Evolutionary conservation across 35 echinoderm and acorn worm species (phyloP), one percentile per base, ranked within the genome.

Genomic region (Ptychodera flava): DNA sequence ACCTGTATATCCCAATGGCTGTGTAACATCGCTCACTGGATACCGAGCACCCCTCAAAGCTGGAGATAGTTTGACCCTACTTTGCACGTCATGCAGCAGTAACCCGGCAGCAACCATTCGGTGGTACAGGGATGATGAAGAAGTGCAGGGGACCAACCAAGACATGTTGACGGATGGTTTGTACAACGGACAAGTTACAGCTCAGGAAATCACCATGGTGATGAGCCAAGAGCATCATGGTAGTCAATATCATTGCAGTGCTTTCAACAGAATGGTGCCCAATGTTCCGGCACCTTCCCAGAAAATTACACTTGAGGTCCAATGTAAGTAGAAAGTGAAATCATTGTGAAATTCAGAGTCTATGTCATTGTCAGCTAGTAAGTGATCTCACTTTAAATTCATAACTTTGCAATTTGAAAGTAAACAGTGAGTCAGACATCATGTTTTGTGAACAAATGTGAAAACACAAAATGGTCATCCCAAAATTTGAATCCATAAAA

Each of bases 321-420:
- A 64, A 64, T 64, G 45, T 64, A 64, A 64, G 45, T 64, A 64
- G n/a, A n/a, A n/a, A n/a, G n/a, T n/a, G n/a, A n/a, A n/a, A n/a
- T n/a, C n/a, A n/a, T n/a, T n/a, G n/a, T n/a, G n/a, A n/a, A n/a
- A n/a, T n/a, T n/a, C n/a, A n/a, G n/a, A n/a, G n/a, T n/a, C n/a
- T n/a, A n/a, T n/a, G n/a, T n/a, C n/a, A n/a, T n/a, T n/a, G n/a
- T n/a, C n/a, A n/a, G n/a, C n/a, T n/a, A n/a, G n/a, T n/a, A n/a
- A n/a, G n/a, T n/a, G n/a, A n/a, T n/a, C n/a, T n/a, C n/a, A n/a
- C n/a, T n/a, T n/a, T n/a, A n/a, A n/a, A n/a, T n/a, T n/a, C n/a
- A n/a, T n/a, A n/a, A n/a, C n/a, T n/a, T n/a, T n/a, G n/a, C n/a
- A n/a, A n/a, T n/a, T n/a, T n/a, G n/a, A n/a, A n/a, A n/a, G n/a